Base-by-base conservation (phyloP, 2,797 vertebrate species). In the Enoplosus armatus region DNA sequence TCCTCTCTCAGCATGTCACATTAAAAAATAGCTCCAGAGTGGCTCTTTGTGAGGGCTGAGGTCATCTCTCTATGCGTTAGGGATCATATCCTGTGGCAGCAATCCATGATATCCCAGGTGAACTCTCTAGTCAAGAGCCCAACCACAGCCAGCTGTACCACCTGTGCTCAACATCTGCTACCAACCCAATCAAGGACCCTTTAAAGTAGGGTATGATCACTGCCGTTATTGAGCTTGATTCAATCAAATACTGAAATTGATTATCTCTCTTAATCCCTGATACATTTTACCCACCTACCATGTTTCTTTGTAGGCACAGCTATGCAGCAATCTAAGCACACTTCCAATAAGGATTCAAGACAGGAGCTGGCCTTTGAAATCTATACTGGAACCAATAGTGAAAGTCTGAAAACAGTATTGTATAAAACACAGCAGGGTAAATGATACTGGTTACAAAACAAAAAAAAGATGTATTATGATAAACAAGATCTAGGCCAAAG, bases 111-210 rank as follows among this genome's bases (percentile, higher is more conserved):
- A 43, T 64, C 59, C 64, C 58, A 33, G 29, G 45, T 64, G 53
- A 31, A 45, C 50, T 48, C 41, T 48, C 0, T 43, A 65, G 72
- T 56, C 45, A 61, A 41, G 39, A 33, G 43, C 24, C 48, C 26
- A 22, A 26, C 16, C 22, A 50, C 43, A 39, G 26, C 48, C 37
- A 37, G 62, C 67, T 51, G 22, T 58, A 55, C 63, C 74, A 82
- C 72, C 72, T 59, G 65, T 62, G 61, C 65, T 24, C 29, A 54
- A 39, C 61, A 76, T 56, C 67, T 80, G 72, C 51, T 29, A 27
- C 65, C 11, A 12, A 45, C 54, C 54, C 24, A 20, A 51, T 61
- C 61, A 41, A 66, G 51, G 45, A 54, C 24, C n/a, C 64, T 18
- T 15, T 43, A 56, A 74, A 74, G 50, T 63, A 45, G 24, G 24